Evolutionary conservation across 1,140 invertebrate species (phyloP), one percentile per base, ranked within the genome.

Genomic region (Eumeta japonica): DNA sequence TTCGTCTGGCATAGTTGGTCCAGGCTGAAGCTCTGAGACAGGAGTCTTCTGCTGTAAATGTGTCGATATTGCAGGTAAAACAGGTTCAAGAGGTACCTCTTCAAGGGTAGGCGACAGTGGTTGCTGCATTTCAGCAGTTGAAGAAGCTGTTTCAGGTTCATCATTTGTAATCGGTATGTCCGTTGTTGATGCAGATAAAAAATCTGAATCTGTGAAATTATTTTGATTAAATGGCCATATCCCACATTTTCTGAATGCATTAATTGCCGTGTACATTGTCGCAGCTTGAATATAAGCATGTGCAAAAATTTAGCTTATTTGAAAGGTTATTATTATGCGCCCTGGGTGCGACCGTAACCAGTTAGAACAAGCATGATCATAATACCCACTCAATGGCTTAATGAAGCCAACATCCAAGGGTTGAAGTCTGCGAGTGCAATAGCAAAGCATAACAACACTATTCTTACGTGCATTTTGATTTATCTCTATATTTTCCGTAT

Each of bases 361-460:
- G 7, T 13, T 37, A 2, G 38, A 16, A 33, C 13, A 9, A 34
- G 45, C 56, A 39, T 50, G 38, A 28, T 47, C 43, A 42, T 65
- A 61, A 43, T 62, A 65, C 15, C 41, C 36, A 36, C 46, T 65
- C 3, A 74, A 41, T 31, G 67, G 60, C 29, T 49, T 56, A 48
- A 68, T 66, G 39, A 72, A 57, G 10, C 37, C 39, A 41, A 72
- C 58, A 54, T 74, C n/a, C n/a, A n/a, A n/a, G n/a, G n/a, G n/a
- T n/a, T n/a, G n/a, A n/a, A n/a, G n/a, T n/a, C n/a, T n/a, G 37
- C 72, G 71, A 32, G 70, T 58, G 7, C 61, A 62, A 39, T 58
- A 54, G 28, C 48, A 53, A 40, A 60, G 34, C 7, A 62, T 45
- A 30, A 51, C 27, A 29, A 52, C 43, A 15, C 41, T 37, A 46